Evolutionary conservation across 2,888 invertebrate genomes (phyloP), one percentile per base, ranked within the genome.

Genomic region (Drosophila differens): DNA sequence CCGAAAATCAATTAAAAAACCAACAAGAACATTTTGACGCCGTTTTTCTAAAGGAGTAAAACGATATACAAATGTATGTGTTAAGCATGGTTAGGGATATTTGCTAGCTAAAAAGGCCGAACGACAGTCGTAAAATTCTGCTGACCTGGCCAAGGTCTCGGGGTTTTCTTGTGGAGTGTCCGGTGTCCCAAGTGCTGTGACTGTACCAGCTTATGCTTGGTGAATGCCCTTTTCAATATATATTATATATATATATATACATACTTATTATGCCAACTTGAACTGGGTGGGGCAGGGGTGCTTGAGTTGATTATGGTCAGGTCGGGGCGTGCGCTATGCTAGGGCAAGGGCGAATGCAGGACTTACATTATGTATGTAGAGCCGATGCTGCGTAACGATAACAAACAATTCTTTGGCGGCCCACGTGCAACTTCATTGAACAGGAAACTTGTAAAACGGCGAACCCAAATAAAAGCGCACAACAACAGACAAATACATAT

Each of bases 391-490:
- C 69, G 63, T 67, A 81, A 64, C 66, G 76, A 79, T 81, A 79
- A 81, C 73, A 79, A 76, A 81, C 79, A 73, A 70, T 79, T 81
- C 73, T 51, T 73, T 57, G 66, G 70, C 39, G 62, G 67, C 51
- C 86, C 74, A 83, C 84, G 87, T 79, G 81, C 88, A 82, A 78
- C 83, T 85, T 78, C 89, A 85, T 88, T 88, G 83, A 88, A 85
- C 84, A 84, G 89, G 85, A 84, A 84, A 80, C 85, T 88, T 89
- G 78, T 88, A 88, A 88, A 88, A 78, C 61, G 74, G 62, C 53
- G 53, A 59, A 44, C 67, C 70, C 54, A 54, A 69, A 61, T 22
- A 22, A 57, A 53, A n/a, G 57, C 32, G 3, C 14, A 62, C 30
- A 49, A 41, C 62, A 62, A 61, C 37, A 55, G 19, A 35, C 28